Base-by-base conservation (phyloP, 2,113 vertebrate genomes). In the Stigmatopora argus region DNA sequence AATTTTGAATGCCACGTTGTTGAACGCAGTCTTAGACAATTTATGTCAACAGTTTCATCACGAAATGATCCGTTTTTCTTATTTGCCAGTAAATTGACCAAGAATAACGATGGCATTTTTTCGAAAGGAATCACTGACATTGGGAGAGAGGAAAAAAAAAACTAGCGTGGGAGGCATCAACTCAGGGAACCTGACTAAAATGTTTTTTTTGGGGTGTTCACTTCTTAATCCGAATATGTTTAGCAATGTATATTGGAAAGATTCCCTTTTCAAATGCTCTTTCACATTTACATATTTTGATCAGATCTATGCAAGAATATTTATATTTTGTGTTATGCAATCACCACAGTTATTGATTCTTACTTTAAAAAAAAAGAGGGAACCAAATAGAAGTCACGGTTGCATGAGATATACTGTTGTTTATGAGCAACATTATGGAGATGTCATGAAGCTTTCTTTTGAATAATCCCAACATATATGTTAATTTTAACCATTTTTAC, bases 41-140 rank as follows among this genome's bases (percentile, higher is more conserved):
- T 18, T 19, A 12, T 0, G 48, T 47, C 41, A 52, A 60, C 47
- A 31, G 1, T 10, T 34, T 57, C 62, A 38, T 46, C 5, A 70
- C 14, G 14, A 18, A 65, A 34, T 46, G 5, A 38, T 57, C 19
- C 80, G 74, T 74, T 65, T 73, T 26, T 81, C 11, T 66, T 66
- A 64, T 80, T 79, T 83, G 72, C 80, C 72, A 77, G 62, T 74
- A 41, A 79, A 14, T 49, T 45, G 35, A 66, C 35, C 64, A 53
- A 56, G 13, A 62, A 26, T 14, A 14, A 21, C 14, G 14, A 12
- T 53, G 51, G 47, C 38, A 64, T 38, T 70, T 78, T 78, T 64
- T 74, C 49, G 58, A 44, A 21, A 74, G 49, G 47, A 59, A 35
- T 62, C 55, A 45, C 62, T 68, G 12, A 18, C 10, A 13, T 69